Conservation (phyloP, 1,140 invertebrate species). For the Hesperophylax magnus region DNA sequence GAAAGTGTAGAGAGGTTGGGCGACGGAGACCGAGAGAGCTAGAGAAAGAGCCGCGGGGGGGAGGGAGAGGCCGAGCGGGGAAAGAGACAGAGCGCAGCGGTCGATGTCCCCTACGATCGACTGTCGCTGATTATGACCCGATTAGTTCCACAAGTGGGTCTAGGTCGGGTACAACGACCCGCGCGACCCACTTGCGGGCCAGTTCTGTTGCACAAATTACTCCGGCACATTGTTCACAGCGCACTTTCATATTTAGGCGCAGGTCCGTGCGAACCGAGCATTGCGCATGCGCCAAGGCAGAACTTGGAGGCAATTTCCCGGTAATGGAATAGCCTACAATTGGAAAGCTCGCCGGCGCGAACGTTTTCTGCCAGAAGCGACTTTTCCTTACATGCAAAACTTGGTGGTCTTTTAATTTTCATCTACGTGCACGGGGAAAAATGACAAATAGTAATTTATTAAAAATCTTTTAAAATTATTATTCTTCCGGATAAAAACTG, state of each 20-base stretch:
- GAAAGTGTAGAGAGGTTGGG: constrained; percentile 22
- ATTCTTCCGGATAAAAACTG: too few relatives aligned
- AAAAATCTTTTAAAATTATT: too few relatives aligned
- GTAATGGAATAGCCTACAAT: background rate
- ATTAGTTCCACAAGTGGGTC: constrained; percentile 68
- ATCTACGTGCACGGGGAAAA: too few relatives aligned
- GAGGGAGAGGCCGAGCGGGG: background rate
- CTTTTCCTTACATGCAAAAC: too few relatives aligned
- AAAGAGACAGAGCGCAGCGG: background rate
- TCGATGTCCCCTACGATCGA: constrained; percentile 58
- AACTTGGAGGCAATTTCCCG: background rate
- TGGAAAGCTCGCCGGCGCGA: background rate
- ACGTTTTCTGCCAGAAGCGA: too few relatives aligned
- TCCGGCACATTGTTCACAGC: constrained; percentile 6
- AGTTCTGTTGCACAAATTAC: constrained; percentile 34
- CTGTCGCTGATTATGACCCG: constrained; percentile 71
- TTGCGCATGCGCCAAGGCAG: background rate
- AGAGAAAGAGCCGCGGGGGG: background rate
- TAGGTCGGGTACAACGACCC: constrained; percentile 67
- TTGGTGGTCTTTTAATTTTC: too few relatives aligned
- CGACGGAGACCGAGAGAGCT: constrained; percentile 2
- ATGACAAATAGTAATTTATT: too few relatives aligned
- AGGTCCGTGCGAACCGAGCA: constrained; percentile 1
- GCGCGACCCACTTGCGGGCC: constrained; percentile 34
- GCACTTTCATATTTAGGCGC: constrained; percentile 35